A percentile compares a stretch with the other conserved stretches of the same genome.
These are phyloP conservation scores for Lasiurus cinereus DNA, from an alignment of 2,113 vertebrate species.

Conservation along the genomic window DNA sequence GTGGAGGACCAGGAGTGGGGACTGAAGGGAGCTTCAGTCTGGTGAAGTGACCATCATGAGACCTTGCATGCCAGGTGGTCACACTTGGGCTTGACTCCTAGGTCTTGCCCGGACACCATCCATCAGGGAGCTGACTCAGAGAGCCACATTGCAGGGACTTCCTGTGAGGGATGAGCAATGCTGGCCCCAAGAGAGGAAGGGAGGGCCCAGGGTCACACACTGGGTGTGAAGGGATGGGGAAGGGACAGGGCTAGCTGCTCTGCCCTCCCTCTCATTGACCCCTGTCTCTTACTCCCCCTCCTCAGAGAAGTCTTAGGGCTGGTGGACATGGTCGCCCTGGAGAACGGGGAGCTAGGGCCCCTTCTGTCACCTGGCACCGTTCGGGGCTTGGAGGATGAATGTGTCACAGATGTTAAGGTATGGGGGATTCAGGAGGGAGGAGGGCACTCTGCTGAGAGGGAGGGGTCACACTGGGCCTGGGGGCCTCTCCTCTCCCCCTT, in stretches of 20 bases:
- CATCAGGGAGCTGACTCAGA: constrained; percentile 78
- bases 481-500: not conserved
- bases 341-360: constrained; percentile 83
- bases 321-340: constrained; percentile 84
- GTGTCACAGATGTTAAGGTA: constrained; percentile 85
- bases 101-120: constrained; percentile 63
- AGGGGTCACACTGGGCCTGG: not conserved
- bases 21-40: not conserved
- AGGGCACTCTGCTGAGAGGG: not conserved
- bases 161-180: constrained; percentile 69
- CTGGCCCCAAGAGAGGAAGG: constrained; percentile 40
- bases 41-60: not conserved
- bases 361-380: constrained; percentile 84
- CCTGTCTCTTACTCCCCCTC: not conserved
- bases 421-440: not conserved
- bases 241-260: not conserved
- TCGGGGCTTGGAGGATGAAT: constrained; percentile 83
- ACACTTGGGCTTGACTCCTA: constrained; percentile 19
- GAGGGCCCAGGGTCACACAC: not conserved
- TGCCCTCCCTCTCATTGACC: not conserved
- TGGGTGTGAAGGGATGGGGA: not conserved
- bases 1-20: fast-evolving
- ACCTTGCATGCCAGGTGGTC: not conserved
- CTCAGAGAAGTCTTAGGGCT: constrained; percentile 86
- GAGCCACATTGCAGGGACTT: constrained; percentile 49